These are phyloP conservation scores for Plebejus argus DNA, from an alignment of 2,888 invertebrate species.

Conservation along the genomic window DNA sequence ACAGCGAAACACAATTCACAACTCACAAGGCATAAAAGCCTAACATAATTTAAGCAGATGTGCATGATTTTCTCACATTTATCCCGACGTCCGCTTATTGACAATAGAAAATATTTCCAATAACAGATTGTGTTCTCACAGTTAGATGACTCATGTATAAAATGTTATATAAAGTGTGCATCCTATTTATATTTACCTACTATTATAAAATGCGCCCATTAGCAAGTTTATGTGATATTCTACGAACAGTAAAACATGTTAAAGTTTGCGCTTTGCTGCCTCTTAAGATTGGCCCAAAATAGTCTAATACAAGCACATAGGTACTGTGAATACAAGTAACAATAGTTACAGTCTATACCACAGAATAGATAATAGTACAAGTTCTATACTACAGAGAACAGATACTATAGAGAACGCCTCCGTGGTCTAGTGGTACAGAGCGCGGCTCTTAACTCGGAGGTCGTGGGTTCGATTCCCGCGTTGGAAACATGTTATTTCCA, in stretches of 20 bases:
- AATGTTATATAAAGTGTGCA: not conserved
- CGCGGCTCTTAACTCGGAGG: too few relatives aligned
- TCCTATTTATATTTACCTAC: not conserved
- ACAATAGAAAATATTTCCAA: constrained; percentile 43
- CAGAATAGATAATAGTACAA: too few relatives aligned
- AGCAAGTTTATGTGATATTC: not conserved
- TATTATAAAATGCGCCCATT: not conserved
- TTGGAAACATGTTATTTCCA: too few relatives aligned
- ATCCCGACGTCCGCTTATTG: constrained; percentile 66
- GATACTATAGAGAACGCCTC: too few relatives aligned
- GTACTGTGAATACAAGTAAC: too few relatives aligned
- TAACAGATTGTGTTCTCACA: constrained; percentile 5
- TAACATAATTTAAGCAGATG: constrained; percentile 37
- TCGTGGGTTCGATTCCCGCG: too few relatives aligned
- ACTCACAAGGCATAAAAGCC: not conserved
- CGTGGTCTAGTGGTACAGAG: too few relatives aligned
- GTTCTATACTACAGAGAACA: too few relatives aligned
- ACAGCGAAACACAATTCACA: not conserved
- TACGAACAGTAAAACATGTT: not conserved
- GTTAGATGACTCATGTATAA: constrained; percentile 13
- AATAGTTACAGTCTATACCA: too few relatives aligned
- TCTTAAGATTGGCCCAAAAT: too few relatives aligned
- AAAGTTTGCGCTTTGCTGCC: too few relatives aligned
- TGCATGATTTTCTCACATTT: constrained; percentile 62
- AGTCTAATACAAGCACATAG: too few relatives aligned